Evolutionary conservation across 1,140 invertebrate species (phyloP), one percentile per base, ranked within the genome.

Genomic region (Drosophila kohkoa): DNA sequence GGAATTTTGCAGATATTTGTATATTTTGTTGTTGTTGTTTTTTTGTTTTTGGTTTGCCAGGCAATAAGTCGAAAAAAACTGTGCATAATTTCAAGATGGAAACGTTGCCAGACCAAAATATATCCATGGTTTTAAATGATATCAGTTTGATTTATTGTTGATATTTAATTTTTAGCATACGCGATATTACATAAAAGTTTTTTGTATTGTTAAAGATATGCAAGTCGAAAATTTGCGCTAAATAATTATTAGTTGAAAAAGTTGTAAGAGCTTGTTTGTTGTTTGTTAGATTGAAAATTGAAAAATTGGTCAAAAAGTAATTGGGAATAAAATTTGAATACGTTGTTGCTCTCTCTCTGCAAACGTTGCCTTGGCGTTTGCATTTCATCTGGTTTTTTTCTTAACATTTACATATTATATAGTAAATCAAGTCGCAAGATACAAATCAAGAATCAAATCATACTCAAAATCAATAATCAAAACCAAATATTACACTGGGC

Each of bases 341-440:
- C 60, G 63, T 70, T 69, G 58, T 59, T 46, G 71, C 81, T 68
- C 68, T 49, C 81, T 68, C 68, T 49, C 51, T 65, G 85, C 85
- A 88, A 88, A 88, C 80, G 83, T 89, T 88, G 83, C 83, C 83
- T 87, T 87, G 73, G 54, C 83, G 83, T 67, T 87, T 83, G 80
- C 85, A 67, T 52, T 48, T 59, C 41, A 57, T 28, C 16, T 35
- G 10, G 32, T 69, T 55, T 7, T n/a, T 20, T 48, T 64, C 66
- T 65, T 78, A n/a, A 20, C 32, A 20, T 54, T 41, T 38, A 10
- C 20, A 25, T 25, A n/a, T n/a, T n/a, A n/a, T n/a, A n/a, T n/a
- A n/a, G n/a, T n/a, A n/a, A 25, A 60, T 41, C 1, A 70, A 67
- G 41, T 13, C n/a, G 20, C 41, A 35, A 25, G 38, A 30, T 1